These are phyloP conservation scores for Popillia japonica DNA, from an alignment of 1,140 invertebrate species.

Conservation along the genomic window DNA sequence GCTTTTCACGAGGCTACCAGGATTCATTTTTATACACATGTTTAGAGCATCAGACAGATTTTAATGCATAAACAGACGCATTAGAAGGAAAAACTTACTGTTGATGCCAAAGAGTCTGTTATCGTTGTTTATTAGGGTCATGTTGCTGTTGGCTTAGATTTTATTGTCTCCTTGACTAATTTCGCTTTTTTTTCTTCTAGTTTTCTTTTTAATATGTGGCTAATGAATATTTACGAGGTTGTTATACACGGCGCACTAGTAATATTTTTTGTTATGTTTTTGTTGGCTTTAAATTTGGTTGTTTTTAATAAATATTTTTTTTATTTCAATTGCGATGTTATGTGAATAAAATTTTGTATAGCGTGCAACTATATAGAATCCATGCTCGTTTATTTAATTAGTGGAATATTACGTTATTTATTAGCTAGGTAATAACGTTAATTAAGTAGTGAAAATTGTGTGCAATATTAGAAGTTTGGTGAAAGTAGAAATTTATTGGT, in stretches of 20 bases:
- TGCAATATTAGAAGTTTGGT: too few relatives aligned
- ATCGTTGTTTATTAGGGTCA: slow-evolving; percentile 5
- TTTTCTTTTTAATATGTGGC: background rate
- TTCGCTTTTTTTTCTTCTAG: background rate
- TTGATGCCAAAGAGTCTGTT: slow-evolving; percentile 33
- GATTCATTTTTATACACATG: slow-evolving; percentile 1
- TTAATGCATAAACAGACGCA: slow-evolving; percentile 28
- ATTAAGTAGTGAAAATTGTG: too few relatives aligned
- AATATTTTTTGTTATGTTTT: background rate
- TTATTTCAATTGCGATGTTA: background rate
- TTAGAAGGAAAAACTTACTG: background rate
- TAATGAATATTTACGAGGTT: slow-evolving; percentile 17
- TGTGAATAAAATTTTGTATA: too few relatives aligned
- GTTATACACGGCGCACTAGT: background rate
- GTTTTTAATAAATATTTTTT: slow-evolving; percentile 26
- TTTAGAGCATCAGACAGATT: slow-evolving; percentile 3
- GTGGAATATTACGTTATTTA: too few relatives aligned
- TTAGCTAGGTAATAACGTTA: too few relatives aligned
- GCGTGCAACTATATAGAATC: too few relatives aligned
- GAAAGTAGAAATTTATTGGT: too few relatives aligned
- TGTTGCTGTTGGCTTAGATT: slow-evolving; percentile 23
- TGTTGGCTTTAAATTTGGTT: slow-evolving; percentile 1
- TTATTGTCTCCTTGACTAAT: slow-evolving; percentile 20
- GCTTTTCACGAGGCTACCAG: background rate
- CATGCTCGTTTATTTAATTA: background rate